Percentiles rank a stretch among this genome's conserved stretches.
Conservation (phyloP, 2,113 vertebrate species). For the Nerophis ophidion region DNA sequence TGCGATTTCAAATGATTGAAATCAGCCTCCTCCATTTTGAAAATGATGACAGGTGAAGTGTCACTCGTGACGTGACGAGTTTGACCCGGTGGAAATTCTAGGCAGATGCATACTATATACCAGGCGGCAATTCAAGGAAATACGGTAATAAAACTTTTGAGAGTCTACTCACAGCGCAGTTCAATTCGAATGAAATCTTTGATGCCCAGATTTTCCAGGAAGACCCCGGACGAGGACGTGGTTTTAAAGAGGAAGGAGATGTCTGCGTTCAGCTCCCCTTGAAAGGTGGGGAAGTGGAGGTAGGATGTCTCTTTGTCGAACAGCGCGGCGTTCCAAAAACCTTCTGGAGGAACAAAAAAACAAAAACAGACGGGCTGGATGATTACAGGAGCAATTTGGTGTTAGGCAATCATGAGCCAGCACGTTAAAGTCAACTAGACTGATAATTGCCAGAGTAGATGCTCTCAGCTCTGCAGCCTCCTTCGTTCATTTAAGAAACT, state of each 20-base stretch:
- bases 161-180: constrained; percentile 82
- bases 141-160: too few relatives aligned
- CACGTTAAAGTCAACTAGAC: neutral
- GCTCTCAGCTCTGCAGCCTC: too few relatives aligned
- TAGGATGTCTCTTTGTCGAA: constrained; percentile 92
- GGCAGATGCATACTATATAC: too few relatives aligned
- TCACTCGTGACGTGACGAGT: too few relatives aligned
- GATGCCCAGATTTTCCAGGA: constrained; percentile 95
- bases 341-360: constrained; percentile 61
- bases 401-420: neutral
- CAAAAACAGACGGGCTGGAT: neutral
- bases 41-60: too few relatives aligned
- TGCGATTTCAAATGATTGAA: too few relatives aligned
- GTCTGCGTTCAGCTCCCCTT: constrained; percentile 90
- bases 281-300: constrained; percentile 96
- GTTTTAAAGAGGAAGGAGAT: constrained; percentile 97
- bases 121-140: too few relatives aligned
- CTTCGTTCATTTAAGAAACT: too few relatives aligned
- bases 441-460: too few relatives aligned
- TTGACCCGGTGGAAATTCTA: too few relatives aligned
- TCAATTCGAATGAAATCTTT: constrained; percentile 95
- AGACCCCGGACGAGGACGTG: constrained; percentile 84
- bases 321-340: constrained; percentile 93
- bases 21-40: too few relatives aligned
- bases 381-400: neutral